A percentile compares a stretch with the other conserved stretches of the same genome.
phyloP scores from a whole-genome alignment of 1,140 invertebrate species.

The Andricus grossulariae region DNA sequence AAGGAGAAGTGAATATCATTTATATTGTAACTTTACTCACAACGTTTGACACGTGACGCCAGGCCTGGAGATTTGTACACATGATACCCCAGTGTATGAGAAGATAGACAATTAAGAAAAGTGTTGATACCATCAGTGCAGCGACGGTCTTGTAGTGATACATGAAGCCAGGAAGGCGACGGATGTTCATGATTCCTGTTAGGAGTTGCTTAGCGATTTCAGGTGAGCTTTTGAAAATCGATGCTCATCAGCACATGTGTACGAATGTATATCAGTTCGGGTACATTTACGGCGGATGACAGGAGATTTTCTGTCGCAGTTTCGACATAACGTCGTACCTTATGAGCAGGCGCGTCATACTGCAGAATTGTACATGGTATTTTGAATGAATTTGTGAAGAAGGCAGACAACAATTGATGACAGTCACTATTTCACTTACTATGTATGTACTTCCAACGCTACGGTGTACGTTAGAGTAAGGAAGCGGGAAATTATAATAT shows the following conservation, averaged over 20 bases:
- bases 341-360: not conserved
- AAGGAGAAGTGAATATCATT: not conserved
- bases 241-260: not conserved
- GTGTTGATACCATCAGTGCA: conserved; percentile 46
- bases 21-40: conserved; percentile 68
- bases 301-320: not conserved
- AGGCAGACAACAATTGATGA: conserved; percentile 6
- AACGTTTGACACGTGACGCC: conserved; percentile 76
- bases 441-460: not conserved
- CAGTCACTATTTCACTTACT: conserved; percentile 24
- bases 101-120: conserved; percentile 65
- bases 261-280: too few relatives aligned
- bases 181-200: conserved; percentile 60
- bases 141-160: conserved; percentile 65
- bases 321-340: not conserved
- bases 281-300: not conserved
- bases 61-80: conserved; percentile 78
- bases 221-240: conserved; percentile 10
- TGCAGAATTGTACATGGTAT: conserved; percentile 5
- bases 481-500: conserved; percentile 15
- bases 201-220: not conserved
- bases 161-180: conserved; percentile 68
- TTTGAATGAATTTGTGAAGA: not conserved
- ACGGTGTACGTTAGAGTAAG: not conserved
- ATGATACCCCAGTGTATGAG: conserved; percentile 78